Percentiles rank a stretch among this genome's conserved stretches.
These are phyloP conservation scores for Bombus waltoni DNA, from an alignment of 1,140 invertebrate genomes.

Conservation along the genomic window DNA sequence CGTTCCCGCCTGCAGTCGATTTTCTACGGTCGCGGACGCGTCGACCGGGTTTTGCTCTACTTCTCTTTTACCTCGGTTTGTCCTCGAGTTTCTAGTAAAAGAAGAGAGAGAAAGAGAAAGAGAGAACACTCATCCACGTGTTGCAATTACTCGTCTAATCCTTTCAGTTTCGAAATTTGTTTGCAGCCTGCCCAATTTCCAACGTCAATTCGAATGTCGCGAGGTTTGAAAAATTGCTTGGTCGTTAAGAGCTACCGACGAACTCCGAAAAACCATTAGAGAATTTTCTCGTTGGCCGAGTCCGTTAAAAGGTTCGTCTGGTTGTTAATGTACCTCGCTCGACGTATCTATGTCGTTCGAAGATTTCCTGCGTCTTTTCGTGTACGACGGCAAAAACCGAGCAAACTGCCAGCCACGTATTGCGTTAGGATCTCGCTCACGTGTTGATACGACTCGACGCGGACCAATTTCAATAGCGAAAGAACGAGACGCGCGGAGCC, in stretches of 20 bases:
- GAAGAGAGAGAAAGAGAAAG: background rate
- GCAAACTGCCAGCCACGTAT: background rate
- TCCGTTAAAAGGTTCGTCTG: background rate
- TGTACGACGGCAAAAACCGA: background rate
- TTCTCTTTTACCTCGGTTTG: background rate
- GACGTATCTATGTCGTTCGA: background rate
- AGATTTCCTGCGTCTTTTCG: background rate
- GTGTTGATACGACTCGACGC: background rate
- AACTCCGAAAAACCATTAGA: background rate
- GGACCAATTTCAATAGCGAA: background rate
- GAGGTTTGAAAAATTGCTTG: slow-evolving; percentile 1
- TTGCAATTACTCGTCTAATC: background rate
- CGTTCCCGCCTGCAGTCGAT: background rate
- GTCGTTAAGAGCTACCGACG: background rate
- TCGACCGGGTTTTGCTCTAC: background rate
- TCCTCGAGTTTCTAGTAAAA: background rate
- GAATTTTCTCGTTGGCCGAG: background rate
- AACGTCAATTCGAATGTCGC: background rate
- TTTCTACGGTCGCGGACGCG: background rate
- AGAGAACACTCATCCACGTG: background rate
- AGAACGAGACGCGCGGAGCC: background rate
- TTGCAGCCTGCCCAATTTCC: background rate
- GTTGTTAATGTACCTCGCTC: background rate
- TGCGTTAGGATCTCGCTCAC: background rate
- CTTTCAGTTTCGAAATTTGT: background rate